A percentile compares a stretch with the other conserved stretches of the same genome.
phyloP scores from a whole-genome alignment of 2,797 vertebrate species.

The Takifugu rubripes region DNA sequence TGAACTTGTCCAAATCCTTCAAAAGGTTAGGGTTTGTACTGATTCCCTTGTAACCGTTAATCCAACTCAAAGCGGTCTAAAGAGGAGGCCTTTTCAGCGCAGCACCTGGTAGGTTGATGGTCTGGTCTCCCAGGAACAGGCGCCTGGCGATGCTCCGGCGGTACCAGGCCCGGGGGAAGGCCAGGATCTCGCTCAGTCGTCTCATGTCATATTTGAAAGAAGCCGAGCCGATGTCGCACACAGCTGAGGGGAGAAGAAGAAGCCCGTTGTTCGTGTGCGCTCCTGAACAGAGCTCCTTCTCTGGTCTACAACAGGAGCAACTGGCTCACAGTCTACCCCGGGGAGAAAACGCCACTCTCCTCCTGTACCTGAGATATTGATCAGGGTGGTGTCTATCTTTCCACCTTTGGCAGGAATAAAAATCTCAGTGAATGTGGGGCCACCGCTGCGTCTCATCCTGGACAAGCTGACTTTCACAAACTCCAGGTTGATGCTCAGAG shows the following conservation, averaged over 20 bases:
- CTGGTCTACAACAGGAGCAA: too few species aligned
- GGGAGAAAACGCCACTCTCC: not conserved
- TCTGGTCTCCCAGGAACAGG: slow-evolving; percentile 96
- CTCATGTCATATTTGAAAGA: slow-evolving; percentile 99
- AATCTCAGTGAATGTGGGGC: slow-evolving; percentile 89
- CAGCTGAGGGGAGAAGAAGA: slow-evolving; percentile 73
- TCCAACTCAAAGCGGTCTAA: not conserved
- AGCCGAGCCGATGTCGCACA: slow-evolving; percentile 97
- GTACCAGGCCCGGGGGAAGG: slow-evolving; percentile 97
- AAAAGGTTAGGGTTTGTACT: not conserved
- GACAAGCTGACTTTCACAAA: slow-evolving; percentile 98
- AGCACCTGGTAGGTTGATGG: slow-evolving; percentile 92
- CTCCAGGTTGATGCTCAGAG: slow-evolving; percentile 96
- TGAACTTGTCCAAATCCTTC: too few species aligned
- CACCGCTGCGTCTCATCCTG: slow-evolving; percentile 90
- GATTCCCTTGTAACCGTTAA: too few species aligned
- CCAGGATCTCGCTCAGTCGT: slow-evolving; percentile 95
- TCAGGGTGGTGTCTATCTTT: slow-evolving; percentile 96
- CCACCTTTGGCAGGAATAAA: slow-evolving; percentile 83
- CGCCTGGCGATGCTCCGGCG: slow-evolving; percentile 94
- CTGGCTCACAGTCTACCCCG: too few species aligned
- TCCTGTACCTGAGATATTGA: slow-evolving; percentile 95
- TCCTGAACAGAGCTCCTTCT: not conserved
- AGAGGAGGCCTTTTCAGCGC: not conserved
- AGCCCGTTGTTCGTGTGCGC: not conserved